Evolutionary conservation across 2,888 invertebrate species (phyloP).

Genomic region (Lysandra bellargus): DNA sequence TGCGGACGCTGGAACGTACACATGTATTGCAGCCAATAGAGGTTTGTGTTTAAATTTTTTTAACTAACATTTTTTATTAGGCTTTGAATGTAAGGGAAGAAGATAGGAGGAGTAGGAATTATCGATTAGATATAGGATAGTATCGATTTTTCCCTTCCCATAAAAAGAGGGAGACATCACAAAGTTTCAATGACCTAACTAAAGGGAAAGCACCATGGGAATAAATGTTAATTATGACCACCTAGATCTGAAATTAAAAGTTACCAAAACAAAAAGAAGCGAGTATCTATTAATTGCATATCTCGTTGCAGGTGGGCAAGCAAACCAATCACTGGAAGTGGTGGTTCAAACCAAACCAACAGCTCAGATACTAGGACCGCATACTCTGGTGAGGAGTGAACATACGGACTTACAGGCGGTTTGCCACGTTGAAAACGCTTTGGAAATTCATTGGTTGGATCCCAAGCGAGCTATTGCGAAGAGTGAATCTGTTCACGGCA

Average conservation of each 20-base stretch:
- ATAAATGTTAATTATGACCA: no score
- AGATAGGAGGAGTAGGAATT: no score
- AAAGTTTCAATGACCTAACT: no score
- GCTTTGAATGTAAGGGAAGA: no score
- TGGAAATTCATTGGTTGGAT: constrained; percentile 52
- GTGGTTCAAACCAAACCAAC: constrained; percentile 51
- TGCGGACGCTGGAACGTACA: constrained; percentile 56
- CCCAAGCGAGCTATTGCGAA: constrained; percentile 47
- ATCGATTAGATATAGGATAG: no score
- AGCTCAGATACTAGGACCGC: constrained; percentile 62
- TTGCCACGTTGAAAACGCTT: constrained; percentile 58
- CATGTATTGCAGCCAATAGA: constrained; percentile 65
- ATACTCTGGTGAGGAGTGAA: constrained; percentile 47
- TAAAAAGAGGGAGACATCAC: no score
- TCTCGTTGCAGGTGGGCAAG: constrained; percentile 57
- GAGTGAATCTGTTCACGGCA: constrained; percentile 45
- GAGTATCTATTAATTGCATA: no score
- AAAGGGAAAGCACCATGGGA: no score
- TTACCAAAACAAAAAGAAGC: no score
- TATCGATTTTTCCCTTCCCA: no score
- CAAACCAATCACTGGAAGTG: constrained; percentile 52
- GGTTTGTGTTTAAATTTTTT: constrained; percentile 49
- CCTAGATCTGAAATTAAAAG: no score
- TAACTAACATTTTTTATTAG: no score
- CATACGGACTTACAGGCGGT: constrained; percentile 52